Evolutionary conservation across 2,797 vertebrate species (phyloP), one percentile per base, ranked within the genome.

Genomic region (Parauchenoglanis ngamensis): DNA sequence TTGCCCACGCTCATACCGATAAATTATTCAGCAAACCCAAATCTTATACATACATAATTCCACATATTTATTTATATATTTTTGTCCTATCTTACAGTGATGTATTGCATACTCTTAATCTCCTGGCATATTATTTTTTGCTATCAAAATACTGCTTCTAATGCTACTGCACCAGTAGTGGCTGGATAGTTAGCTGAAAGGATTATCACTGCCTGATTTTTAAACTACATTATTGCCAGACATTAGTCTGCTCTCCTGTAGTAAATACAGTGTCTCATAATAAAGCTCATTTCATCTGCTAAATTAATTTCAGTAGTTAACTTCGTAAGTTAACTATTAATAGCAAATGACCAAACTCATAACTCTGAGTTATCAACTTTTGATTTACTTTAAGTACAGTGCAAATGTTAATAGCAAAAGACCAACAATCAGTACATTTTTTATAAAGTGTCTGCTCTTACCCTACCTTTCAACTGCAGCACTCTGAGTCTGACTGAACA

Each of bases 1-100:
- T 57, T 78, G 10, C 52, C 54, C 15, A 56, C 3, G 2, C 1
- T 12, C 8, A 78, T 35, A 57, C 52, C 35, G 28, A 10, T 78
- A 21, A 54, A 78, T 35, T 35, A 35, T 56, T 56, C 56, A 49
- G 23, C 44, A 75, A 75, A 75, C 11, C 44, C 23, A 49, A 6
- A 28, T 68, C 44, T 86, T 86, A 67, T 78, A 63, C 75, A 78
- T 86, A 56, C 40, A 44, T 67, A 35, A 25, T 79, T 80, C 49
- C 59, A 23, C 4, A 61, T 13, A 54, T 4, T 17, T 13, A 70
- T 72, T 72, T 21, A 15, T 67, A 23, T n/a, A 49, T 40, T 52
- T 86, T 35, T n/a, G 73, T 70, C 44, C 35, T 17, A 65, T 82
- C 65, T 31, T 28, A 17, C 19, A 15, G 49, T 35, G 57, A 21